Conservation (phyloP, 2,797 vertebrate species). For the Karalla daura region DNA sequence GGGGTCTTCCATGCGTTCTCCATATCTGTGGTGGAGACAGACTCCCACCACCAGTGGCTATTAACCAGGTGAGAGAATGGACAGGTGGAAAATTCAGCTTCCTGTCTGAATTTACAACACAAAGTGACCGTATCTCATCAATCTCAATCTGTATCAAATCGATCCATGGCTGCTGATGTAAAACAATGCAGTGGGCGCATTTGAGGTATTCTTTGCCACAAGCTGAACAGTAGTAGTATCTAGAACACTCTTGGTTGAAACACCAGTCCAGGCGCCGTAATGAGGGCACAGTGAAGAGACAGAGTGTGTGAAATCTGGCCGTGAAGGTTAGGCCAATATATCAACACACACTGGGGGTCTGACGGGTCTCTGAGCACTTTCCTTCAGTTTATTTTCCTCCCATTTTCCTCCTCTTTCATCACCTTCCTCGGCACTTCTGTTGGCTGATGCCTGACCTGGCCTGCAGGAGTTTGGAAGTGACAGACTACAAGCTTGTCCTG, state of each 20-base stretch:
- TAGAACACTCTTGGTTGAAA: constrained; percentile 7
- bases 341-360: constrained; percentile 50
- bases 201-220: neutral
- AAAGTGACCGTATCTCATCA: too few species aligned
- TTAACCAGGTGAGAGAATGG: too few species aligned
- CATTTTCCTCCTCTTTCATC: constrained; percentile 46
- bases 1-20: too few species aligned
- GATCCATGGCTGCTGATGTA: too few species aligned
- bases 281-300: constrained; percentile 48
- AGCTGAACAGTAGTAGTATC: neutral
- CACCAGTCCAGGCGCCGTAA: constrained; percentile 28
- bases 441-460: constrained; percentile 54
- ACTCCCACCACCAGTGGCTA: too few species aligned
- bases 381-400: constrained; percentile 44
- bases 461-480: constrained; percentile 57
- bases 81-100: too few species aligned
- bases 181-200: too few species aligned
- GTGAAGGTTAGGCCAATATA: constrained; percentile 60
- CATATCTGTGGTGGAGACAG: too few species aligned
- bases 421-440: constrained; percentile 43
- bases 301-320: constrained; percentile 50
- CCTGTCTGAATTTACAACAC: too few species aligned
- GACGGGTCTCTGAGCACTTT: constrained; percentile 47
- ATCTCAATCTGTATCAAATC: too few species aligned
- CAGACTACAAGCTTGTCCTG: constrained; percentile 57